Evolutionary conservation across 2,888 invertebrate species (phyloP).

Genomic region (Tuta absoluta): DNA sequence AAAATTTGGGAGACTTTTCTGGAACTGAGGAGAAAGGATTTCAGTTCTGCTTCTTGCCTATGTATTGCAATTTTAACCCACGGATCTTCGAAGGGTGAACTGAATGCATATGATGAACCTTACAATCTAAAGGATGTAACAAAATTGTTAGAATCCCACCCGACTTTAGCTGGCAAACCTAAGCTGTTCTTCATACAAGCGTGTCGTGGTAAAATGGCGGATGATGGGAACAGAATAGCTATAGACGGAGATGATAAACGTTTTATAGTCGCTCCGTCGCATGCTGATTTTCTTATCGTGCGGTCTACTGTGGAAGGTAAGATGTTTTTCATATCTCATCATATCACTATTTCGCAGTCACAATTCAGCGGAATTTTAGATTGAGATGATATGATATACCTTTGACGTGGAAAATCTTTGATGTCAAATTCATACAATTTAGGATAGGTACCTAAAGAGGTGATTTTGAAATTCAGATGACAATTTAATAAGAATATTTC

Average conservation of each 20-base stretch:
- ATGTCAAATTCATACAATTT: too few relatives aligned
- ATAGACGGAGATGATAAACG: conserved; percentile 45
- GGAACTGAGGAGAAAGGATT: conserved; percentile 39
- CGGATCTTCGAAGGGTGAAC: conserved; percentile 49
- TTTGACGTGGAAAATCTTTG: too few relatives aligned
- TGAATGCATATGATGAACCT: conserved; percentile 54
- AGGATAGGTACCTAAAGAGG: too few relatives aligned
- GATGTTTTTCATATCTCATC: too few relatives aligned
- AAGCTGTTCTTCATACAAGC: conserved; percentile 65
- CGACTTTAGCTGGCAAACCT: conserved; percentile 53
- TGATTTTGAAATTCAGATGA: too few relatives aligned
- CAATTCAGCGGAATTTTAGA: too few relatives aligned
- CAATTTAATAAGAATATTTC: too few relatives aligned
- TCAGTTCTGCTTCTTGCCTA: conserved; percentile 56
- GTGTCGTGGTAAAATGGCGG: conserved; percentile 55
- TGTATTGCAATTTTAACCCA: conserved; percentile 61
- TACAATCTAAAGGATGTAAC: conserved; percentile 52
- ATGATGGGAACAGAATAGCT: conserved; percentile 51
- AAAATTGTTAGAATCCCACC: conserved; percentile 45
- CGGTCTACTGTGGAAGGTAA: conserved; percentile 64
- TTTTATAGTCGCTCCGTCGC: conserved; percentile 50
- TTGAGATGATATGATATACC: too few relatives aligned
- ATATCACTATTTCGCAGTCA: too few relatives aligned
- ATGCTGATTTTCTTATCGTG: conserved; percentile 59
- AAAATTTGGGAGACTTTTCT: neutral